These are phyloP conservation scores for Mustelus asterias DNA, from an alignment of 2,113 vertebrate species.

Conservation along the genomic window DNA sequence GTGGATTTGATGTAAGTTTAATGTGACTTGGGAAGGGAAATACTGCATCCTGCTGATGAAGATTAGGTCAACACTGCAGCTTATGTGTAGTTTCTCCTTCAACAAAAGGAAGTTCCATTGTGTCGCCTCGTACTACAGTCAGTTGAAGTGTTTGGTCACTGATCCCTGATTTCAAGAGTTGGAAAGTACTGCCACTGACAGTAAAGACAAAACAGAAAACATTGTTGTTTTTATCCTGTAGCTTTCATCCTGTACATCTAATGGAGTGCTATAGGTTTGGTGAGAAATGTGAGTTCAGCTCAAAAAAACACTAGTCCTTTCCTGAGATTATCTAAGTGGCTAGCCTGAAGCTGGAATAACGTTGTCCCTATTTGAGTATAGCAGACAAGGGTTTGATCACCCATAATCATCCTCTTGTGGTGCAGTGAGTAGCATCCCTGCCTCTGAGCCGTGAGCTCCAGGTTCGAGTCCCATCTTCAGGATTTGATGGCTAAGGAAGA, in stretches of 20 bases:
- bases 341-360: background rate
- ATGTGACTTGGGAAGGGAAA: constrained; percentile 19
- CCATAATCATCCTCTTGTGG: too few relatives aligned
- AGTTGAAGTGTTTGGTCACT: background rate
- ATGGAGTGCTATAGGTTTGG: background rate
- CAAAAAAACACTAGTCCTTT: background rate
- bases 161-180: background rate
- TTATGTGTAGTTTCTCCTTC: constrained; percentile 10
- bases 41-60: constrained; percentile 27
- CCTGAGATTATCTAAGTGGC: background rate
- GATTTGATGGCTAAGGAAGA: too few relatives aligned
- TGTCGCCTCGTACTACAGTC: background rate
- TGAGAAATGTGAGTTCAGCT: background rate
- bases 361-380: background rate
- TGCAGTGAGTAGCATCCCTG: too few relatives aligned
- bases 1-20: background rate
- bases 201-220: background rate
- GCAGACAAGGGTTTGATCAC: background rate
- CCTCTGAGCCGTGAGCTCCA: too few relatives aligned
- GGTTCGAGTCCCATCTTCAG: too few relatives aligned
- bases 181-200: background rate
- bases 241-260: background rate
- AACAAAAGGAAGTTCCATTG: constrained; percentile 21
- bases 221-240: constrained; percentile 1
- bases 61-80: constrained; percentile 8